These are phyloP conservation scores for Drosophila austrosaltans DNA, from an alignment of 2,888 invertebrate species.

Conservation along the genomic window DNA sequence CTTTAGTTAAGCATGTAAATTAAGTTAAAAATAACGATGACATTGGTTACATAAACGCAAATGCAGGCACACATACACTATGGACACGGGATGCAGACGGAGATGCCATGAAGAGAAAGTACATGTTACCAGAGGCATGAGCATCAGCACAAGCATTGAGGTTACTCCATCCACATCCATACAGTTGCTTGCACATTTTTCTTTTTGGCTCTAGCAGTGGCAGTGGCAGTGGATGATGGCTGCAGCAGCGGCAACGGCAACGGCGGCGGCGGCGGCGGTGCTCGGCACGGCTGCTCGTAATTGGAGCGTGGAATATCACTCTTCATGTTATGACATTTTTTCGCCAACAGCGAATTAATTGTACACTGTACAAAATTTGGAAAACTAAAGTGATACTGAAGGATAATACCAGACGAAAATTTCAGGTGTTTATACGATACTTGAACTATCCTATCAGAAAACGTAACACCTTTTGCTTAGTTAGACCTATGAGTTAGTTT, in stretches of 20 bases:
- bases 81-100: background rate
- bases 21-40: slow-evolving; percentile 79
- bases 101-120: too few relatives aligned
- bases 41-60: slow-evolving; percentile 77
- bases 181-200: slow-evolving; percentile 63
- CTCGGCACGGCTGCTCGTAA: slow-evolving; percentile 72
- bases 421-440: too few relatives aligned
- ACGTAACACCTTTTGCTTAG: too few relatives aligned
- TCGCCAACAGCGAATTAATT: slow-evolving; percentile 76
- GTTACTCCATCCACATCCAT: slow-evolving; percentile 28
- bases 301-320: slow-evolving; percentile 82
- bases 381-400: too few relatives aligned
- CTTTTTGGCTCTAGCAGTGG: slow-evolving; percentile 45
- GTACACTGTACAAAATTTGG: slow-evolving; percentile 57
- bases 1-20: slow-evolving; percentile 79
- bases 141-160: background rate
- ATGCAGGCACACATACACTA: slow-evolving; percentile 46
- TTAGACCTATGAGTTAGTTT: too few relatives aligned
- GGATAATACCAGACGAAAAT: too few relatives aligned
- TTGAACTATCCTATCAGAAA: too few relatives aligned
- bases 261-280: background rate
- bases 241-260: background rate
- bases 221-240: slow-evolving; percentile 21
- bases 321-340: slow-evolving; percentile 82
- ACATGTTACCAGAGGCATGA: background rate